phyloP scores from a whole-genome alignment of 2,113 vertebrate genomes.

The Vulpes ferrilata region DNA sequence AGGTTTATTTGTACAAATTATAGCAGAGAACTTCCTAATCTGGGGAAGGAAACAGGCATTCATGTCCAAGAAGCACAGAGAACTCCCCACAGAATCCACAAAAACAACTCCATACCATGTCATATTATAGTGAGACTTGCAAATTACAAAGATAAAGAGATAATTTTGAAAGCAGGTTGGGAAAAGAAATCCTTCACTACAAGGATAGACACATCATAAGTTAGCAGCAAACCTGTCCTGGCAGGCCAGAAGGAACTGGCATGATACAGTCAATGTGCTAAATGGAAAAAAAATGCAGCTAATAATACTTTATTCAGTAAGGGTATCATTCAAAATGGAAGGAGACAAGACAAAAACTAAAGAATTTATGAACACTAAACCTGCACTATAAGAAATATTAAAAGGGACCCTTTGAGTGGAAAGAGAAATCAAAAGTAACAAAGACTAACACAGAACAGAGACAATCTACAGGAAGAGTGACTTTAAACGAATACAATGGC shows the following conservation, averaged over 20 bases:
- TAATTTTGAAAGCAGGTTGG: not conserved
- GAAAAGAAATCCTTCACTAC: not conserved
- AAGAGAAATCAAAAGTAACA: not conserved
- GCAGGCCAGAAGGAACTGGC: not conserved
- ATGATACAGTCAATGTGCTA: not conserved
- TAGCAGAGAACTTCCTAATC: not conserved
- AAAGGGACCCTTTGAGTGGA: not conserved
- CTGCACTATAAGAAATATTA: not conserved
- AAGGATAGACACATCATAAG: not conserved
- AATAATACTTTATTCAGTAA: not conserved
- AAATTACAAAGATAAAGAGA: not conserved
- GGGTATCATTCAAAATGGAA: not conserved
- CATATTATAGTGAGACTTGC: not conserved
- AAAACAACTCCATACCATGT: not conserved
- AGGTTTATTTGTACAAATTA: not conserved
- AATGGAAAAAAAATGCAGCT: not conserved
- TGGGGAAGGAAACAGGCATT: not conserved
- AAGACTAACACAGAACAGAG: not conserved
- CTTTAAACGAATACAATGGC: not conserved
- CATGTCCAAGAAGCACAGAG: not conserved
- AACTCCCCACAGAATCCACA: not conserved
- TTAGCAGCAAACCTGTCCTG: not conserved
- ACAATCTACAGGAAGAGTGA: not conserved
- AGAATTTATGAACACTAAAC: not conserved
- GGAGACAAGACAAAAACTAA: not conserved